Percentiles rank a stretch among this genome's conserved stretches.
These are phyloP conservation scores for Galago senegalensis DNA, from an alignment of 2,797 vertebrate species.

Conservation along the genomic window DNA sequence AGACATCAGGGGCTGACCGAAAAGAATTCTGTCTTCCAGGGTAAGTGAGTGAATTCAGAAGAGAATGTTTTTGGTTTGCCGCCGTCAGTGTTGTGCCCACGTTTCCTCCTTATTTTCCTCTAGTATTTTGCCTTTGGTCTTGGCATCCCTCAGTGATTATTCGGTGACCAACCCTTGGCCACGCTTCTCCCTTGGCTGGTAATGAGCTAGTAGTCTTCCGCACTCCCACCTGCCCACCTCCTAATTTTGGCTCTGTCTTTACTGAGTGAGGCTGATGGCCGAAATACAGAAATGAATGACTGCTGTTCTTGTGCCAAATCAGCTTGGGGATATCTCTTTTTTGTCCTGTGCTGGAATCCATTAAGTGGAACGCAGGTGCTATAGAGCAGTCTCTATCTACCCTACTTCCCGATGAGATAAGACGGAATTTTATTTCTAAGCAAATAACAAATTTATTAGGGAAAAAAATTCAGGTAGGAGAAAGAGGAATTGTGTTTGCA, in stretches of 20 bases:
- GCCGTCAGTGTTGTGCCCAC: not conserved
- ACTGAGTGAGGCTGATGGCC: not conserved
- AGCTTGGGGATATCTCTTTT: not conserved
- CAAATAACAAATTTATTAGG: not conserved
- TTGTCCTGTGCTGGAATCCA: not conserved
- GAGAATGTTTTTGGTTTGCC: not conserved
- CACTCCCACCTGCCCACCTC: too few species aligned
- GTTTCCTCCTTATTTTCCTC: too few species aligned
- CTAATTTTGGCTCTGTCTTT: not conserved
- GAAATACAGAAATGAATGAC: not conserved
- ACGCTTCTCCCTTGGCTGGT: not conserved
- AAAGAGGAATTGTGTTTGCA: not conserved
- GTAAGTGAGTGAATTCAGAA: not conserved
- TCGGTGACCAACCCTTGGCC: not conserved
- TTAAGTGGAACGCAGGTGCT: not conserved
- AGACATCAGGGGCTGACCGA: not conserved
- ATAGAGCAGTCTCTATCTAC: not conserved
- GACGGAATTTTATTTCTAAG: conserved; percentile 22
- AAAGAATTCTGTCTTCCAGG: not conserved
- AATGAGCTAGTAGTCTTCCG: not conserved
- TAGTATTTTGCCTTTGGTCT: not conserved
- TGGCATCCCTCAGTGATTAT: not conserved
- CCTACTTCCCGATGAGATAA: not conserved
- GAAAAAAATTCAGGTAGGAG: conserved; percentile 26
- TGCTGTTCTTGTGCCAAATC: not conserved